Evolutionary conservation across 2,113 vertebrate genomes (phyloP), one percentile per base, ranked within the genome.

Genomic region (Ptilorrhoa leucosticta): DNA sequence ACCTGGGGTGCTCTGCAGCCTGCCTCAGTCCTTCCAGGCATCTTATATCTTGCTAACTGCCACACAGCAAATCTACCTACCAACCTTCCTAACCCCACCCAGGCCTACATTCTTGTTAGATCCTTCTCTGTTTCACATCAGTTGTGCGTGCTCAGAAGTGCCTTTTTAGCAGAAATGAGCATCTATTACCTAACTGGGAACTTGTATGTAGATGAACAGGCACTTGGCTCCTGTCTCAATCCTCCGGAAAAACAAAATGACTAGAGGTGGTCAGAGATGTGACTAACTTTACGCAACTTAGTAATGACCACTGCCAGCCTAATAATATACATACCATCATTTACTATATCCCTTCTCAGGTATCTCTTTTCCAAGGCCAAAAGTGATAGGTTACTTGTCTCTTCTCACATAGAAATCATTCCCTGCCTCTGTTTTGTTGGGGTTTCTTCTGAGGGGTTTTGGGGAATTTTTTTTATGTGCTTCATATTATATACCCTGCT

Each of bases 401-500:
- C 5, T 56, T 57, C 48, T 58, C 33, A 17, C 13, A 28, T 1
- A 80, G 48, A 85, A 64, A 72, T 44, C 3, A 40, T 53, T 47
- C 11, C 18, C 22, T 69, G n/a, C 7, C 5, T 54, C 33, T 45
- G 33, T 37, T 56, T 57, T 7, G 6, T 39, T 37, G 21, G 3
- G 16, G 0, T 71, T 65, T 35, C 44, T 44, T 11, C 9, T 47
- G 50, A 33, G 19, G 31, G 4, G 3, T 20, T 40, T 58, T 4
- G 15, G 6, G 18, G 4, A 24, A 0, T 21, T 17, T 22, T 37
- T 31, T 69, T 73, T 47, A n/a, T 7, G 2, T n/a, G 11, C 4
- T 57, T 54, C 20, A n/a, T 35, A 48, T 61, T 19, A 22, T 61
- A 40, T 28, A 66, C 3, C 27, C 17, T 56, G 13, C 4, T 83